These are phyloP conservation scores for Neolamprologus brichardi DNA, from an alignment of 2,113 vertebrate species.

Conservation along the genomic window DNA sequence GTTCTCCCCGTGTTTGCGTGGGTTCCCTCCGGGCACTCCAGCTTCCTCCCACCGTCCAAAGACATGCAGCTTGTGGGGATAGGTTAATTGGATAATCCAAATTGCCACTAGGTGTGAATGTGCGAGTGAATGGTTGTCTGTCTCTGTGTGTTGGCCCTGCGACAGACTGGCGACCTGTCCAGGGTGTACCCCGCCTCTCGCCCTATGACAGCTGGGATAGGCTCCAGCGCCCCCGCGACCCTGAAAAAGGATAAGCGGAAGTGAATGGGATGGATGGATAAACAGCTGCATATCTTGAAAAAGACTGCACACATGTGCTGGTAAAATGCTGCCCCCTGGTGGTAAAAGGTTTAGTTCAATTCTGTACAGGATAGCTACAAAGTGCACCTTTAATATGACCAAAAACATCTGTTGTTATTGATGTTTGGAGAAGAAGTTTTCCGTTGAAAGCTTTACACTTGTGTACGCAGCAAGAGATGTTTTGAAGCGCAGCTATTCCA, in stretches of 20 bases:
- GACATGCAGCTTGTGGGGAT: too few species aligned
- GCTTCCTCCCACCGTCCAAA: too few species aligned
- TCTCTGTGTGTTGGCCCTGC: accelerated
- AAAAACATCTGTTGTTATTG: neutral
- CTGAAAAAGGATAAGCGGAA: too few species aligned
- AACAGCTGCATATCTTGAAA: neutral
- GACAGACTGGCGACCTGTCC: too few species aligned
- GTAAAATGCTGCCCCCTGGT: neutral
- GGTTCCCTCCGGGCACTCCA: too few species aligned
- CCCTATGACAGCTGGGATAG: too few species aligned
- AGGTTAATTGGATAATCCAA: too few species aligned
- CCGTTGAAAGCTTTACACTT: neutral
- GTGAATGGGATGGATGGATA: neutral
- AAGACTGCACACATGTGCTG: neutral
- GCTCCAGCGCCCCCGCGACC: too few species aligned
- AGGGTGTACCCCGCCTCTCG: too few species aligned
- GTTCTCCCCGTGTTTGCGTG: too few species aligned
- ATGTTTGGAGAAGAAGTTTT: neutral
- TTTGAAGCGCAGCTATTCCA: neutral
- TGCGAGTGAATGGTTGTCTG: too few species aligned
- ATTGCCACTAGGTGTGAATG: too few species aligned
- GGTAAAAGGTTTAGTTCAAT: neutral
- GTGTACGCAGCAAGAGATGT: neutral
- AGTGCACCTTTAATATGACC: neutral
- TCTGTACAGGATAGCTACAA: neutral